phyloP scores from a whole-genome alignment of 2,797 vertebrate genomes.

The Bovichtus variegatus region DNA sequence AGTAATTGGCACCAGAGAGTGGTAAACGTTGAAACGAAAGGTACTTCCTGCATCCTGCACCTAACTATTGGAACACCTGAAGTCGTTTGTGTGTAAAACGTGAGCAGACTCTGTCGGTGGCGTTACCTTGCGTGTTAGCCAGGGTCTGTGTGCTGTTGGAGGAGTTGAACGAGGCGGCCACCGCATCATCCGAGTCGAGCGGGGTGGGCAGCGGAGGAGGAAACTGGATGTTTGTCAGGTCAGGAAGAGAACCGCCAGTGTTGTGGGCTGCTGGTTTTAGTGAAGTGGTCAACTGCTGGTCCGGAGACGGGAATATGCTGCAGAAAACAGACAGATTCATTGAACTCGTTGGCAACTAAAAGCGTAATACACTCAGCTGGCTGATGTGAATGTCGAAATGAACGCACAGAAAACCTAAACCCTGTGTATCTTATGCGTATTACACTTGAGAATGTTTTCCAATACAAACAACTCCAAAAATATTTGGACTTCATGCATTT shows the following conservation, averaged over 20 bases:
- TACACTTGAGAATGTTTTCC: conserved; percentile 25
- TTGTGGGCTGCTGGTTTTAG: conserved; percentile 92
- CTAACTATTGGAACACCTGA: neutral
- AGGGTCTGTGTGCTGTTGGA: conserved; percentile 90
- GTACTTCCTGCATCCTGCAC: neutral
- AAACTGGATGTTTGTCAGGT: conserved; percentile 98
- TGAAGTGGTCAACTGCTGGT: conserved; percentile 89
- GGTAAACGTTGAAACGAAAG: conserved; percentile 14
- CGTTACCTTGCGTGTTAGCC: conserved; percentile 86
- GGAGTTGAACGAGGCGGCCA: conserved; percentile 84
- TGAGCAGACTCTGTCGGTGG: neutral
- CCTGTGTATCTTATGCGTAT: conserved; percentile 1
- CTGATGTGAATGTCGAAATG: neutral
- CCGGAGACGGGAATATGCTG: conserved; percentile 95
- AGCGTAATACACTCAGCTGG: neutral
- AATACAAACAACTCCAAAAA: conserved; percentile 30
- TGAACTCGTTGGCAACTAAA: neutral
- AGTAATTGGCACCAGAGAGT: conserved; percentile 19
- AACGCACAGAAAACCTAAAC: conserved; percentile 9
- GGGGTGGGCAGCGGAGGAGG: conserved; percentile 95
- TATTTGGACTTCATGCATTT: conserved; percentile 46
- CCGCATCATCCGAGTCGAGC: conserved; percentile 91
- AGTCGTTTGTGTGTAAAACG: neutral
- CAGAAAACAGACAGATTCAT: conserved; percentile 24
- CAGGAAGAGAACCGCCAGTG: conserved; percentile 95